Evolutionary conservation across 1,140 invertebrate genomes (phyloP).

Genomic region (Aphidius ervi): DNA sequence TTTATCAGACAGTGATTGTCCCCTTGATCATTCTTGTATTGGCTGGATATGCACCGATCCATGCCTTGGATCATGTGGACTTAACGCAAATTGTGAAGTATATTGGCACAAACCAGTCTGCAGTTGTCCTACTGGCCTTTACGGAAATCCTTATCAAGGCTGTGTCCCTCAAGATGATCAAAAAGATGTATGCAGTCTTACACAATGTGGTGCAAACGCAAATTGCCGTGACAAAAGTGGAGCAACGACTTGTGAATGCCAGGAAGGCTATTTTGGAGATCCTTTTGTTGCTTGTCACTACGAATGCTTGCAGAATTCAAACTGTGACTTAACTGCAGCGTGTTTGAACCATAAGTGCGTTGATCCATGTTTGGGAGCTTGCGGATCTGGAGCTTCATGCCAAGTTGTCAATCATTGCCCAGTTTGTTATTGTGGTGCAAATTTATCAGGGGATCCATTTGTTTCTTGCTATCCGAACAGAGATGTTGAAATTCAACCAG

Average conservation of each 20-base stretch:
- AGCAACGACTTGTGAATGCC: constrained; percentile 64
- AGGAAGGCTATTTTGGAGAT: constrained; percentile 66
- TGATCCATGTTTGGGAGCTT: constrained; percentile 73
- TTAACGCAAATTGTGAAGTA: constrained; percentile 71
- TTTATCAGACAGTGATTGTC: constrained; percentile 72
- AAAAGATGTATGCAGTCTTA: constrained; percentile 63
- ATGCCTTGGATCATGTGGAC: constrained; percentile 77
- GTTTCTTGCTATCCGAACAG: constrained; percentile 62
- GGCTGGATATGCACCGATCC: constrained; percentile 73
- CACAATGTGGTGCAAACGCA: constrained; percentile 73
- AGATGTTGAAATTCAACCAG: constrained; percentile 26
- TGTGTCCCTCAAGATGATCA: constrained; percentile 57
- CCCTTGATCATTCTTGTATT: constrained; percentile 72
- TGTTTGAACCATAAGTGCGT: constrained; percentile 78
- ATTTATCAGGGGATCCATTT: constrained; percentile 75
- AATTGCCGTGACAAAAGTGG: constrained; percentile 61
- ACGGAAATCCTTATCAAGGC: constrained; percentile 79
- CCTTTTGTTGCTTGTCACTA: constrained; percentile 70
- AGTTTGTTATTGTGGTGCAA: constrained; percentile 70
- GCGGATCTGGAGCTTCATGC: constrained; percentile 71
- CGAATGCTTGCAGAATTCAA: constrained; percentile 75
- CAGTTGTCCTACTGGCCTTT: constrained; percentile 64
- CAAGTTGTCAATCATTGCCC: constrained; percentile 73
- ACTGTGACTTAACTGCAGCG: constrained; percentile 64
- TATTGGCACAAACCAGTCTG: constrained; percentile 75